These are phyloP conservation scores for Syndactyla subalaris DNA, from an alignment of 2,797 vertebrate species.

Conservation along the genomic window DNA sequence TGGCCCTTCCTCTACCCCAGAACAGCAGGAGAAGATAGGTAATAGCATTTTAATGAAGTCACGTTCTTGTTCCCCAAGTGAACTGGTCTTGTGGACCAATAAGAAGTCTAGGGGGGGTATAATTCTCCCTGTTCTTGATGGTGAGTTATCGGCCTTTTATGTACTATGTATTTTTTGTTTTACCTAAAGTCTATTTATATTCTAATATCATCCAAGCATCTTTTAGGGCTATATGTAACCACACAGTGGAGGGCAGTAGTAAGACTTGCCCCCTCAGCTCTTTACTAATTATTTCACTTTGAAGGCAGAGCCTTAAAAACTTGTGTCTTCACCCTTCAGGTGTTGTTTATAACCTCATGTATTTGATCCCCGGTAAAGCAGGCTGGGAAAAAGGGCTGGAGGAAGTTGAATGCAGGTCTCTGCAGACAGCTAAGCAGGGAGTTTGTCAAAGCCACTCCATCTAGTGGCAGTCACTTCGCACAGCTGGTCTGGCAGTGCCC, in stretches of 20 bases:
- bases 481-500: conserved; percentile 28
- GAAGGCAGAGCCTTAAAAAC: background rate
- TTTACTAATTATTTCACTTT: conserved; percentile 15
- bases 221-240: background rate
- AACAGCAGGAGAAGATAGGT: background rate
- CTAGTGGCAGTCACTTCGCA: conserved; percentile 66
- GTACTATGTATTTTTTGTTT: background rate
- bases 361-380: background rate
- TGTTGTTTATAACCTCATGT: background rate
- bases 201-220: background rate
- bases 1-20: background rate
- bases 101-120: background rate
- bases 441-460: conserved; percentile 67
- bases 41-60: background rate
- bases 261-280: background rate
- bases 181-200: background rate
- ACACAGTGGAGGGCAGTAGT: background rate
- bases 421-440: background rate
- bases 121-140: background rate
- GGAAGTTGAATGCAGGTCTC: background rate
- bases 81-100: background rate
- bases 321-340: background rate
- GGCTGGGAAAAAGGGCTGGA: background rate
- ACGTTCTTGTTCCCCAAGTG: background rate
- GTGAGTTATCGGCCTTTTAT: background rate